Evolutionary conservation across 2,797 vertebrate species (phyloP), one percentile per base, ranked within the genome.

Genomic region (Amphiprion clarkii): DNA sequence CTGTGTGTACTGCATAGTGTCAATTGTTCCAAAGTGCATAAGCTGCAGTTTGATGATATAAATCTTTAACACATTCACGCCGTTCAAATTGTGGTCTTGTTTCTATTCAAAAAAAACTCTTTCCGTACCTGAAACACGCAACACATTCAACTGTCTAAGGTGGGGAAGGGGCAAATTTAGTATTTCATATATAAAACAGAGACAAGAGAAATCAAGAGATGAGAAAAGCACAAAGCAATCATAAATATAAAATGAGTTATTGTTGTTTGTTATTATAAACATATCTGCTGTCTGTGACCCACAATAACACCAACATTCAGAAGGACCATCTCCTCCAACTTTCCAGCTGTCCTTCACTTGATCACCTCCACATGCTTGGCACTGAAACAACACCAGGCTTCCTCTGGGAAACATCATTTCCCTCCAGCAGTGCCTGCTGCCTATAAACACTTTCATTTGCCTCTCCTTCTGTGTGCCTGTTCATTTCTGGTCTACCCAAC

Each of bases 91-190:
- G 19, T 14, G 36, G 29, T 58, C 42, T 72, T 25, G 31, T 51
- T 16, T 73, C 55, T 44, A 67, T 29, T 33, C n/a, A 70, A 39
- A 56, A 77, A 58, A 46, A 67, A 70, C 11, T 64, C 17, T 57
- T 14, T 75, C 52, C 74, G 67, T 66, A 85, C 52, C 59, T 64
- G 62, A 79, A 84, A 72, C 31, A 73, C 57, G 74, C 70, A 64
- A 89, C 83, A 94, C 89, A 93, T 91, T 92, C 88, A 90, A 84
- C 25, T 57, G 84, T 92, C 81, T 86, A 69, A 58, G 73, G 62
- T 88, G 68, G 57, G 58, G 52, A 40, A 10, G 65, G 81, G 51
- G 68, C 13, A 59, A 74, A 77, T 76, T 65, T 51, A 79, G 81
- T 59, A 46, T 23, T 53, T 6, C n/a, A 74, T 49, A 71, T 79